Evolutionary conservation across 2,113 vertebrate genomes (phyloP).

Genomic region (Lampris megalopsis): DNA sequence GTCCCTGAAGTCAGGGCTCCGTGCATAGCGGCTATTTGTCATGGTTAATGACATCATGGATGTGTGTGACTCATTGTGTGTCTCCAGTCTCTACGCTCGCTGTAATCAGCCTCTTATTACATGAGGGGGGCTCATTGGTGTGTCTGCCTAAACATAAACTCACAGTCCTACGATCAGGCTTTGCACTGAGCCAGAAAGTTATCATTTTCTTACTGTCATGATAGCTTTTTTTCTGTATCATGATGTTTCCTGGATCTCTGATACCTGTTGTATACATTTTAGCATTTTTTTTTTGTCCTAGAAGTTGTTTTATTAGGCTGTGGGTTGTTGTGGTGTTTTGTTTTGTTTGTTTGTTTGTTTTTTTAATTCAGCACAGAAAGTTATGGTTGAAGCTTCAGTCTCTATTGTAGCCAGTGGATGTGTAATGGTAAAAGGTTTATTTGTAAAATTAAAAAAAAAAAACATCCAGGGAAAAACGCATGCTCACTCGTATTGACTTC

Average conservation of each 20-base stretch:
- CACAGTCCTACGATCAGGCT: background rate
- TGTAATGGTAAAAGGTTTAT: conserved; percentile 5
- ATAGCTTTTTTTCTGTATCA: background rate
- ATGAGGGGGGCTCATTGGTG: background rate
- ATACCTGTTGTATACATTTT: background rate
- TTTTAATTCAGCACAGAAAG: too few species aligned
- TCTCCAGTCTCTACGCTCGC: background rate
- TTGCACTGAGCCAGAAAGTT: background rate
- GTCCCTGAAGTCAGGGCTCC: conserved; percentile 48
- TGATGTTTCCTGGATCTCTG: background rate
- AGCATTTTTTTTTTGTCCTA: background rate
- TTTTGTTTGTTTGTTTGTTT: background rate
- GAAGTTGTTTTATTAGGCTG: background rate
- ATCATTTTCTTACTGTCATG: background rate
- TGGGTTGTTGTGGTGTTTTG: background rate
- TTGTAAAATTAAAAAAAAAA: conserved; percentile 22
- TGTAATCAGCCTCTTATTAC: conserved; percentile 5
- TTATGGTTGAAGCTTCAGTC: conserved; percentile 1
- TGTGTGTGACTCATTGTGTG: conserved; percentile 24
- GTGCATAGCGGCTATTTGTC: conserved; percentile 54
- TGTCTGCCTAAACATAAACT: background rate
- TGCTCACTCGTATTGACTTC: conserved; percentile 37
- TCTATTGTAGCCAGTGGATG: conserved; percentile 12
- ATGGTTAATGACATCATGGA: conserved; percentile 46
- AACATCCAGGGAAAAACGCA: conserved; percentile 41